These are phyloP conservation scores for Polypedilum vanderplanki DNA, from an alignment of 1,140 invertebrate species.

Conservation along the genomic window DNA sequence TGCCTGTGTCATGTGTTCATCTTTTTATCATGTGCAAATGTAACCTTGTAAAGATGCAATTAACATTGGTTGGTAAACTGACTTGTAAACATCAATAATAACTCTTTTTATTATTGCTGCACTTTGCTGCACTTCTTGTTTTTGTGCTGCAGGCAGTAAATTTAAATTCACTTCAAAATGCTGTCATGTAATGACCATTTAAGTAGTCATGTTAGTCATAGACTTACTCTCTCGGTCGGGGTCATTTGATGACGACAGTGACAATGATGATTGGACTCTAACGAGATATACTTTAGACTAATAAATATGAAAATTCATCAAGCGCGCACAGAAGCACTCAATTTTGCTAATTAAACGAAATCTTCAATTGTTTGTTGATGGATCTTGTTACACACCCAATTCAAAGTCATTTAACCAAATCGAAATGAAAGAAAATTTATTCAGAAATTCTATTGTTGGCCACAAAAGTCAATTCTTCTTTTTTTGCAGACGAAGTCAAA, in stretches of 20 bases:
- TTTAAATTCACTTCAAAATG: too few species aligned
- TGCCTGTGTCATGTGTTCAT: constrained; percentile 1
- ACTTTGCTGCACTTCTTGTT: too few species aligned
- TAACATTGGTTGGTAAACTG: too few species aligned
- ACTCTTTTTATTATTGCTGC: too few species aligned
- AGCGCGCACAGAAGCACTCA: neutral
- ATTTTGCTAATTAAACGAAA: constrained; percentile 11
- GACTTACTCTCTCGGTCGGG: too few species aligned
- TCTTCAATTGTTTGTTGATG: neutral
- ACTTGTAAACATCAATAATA: too few species aligned
- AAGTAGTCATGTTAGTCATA: too few species aligned
- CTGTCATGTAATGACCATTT: too few species aligned
- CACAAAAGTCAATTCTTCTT: neutral
- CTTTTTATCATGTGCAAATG: neutral
- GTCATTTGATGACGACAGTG: neutral
- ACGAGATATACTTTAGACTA: neutral
- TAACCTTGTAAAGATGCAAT: too few species aligned
- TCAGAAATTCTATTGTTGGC: neutral
- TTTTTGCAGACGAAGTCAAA: neutral
- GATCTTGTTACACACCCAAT: neutral
- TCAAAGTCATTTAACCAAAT: constrained; percentile 25
- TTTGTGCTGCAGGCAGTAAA: too few species aligned
- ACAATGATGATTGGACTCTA: neutral
- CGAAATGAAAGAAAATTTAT: neutral
- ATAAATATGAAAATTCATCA: too few species aligned